phyloP scores from a whole-genome alignment of 2,113 vertebrate species.

The Pyxicephalus adspersus region DNA sequence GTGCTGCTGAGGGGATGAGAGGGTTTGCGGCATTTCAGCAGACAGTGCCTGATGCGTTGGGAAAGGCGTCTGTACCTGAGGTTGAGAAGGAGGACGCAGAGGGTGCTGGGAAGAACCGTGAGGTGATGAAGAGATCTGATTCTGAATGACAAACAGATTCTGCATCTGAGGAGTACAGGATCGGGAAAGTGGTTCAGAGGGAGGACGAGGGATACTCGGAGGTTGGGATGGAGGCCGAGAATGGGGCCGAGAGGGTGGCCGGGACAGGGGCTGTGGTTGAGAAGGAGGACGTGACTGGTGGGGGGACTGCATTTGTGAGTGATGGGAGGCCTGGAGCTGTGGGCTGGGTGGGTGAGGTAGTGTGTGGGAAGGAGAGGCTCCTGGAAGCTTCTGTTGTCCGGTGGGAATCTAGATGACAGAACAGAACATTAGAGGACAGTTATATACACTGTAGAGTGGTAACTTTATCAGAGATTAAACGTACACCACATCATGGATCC shows the following conservation, averaged over 20 bases:
- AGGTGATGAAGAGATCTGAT: slow-evolving; percentile 77
- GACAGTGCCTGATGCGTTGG: slow-evolving; percentile 59
- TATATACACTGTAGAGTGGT: too few species aligned
- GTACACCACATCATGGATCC: background rate
- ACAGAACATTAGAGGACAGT: background rate
- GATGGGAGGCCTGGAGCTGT: slow-evolving; percentile 79
- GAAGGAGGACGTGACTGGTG: slow-evolving; percentile 80
- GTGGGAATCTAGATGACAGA: slow-evolving; percentile 76
- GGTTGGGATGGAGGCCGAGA: slow-evolving; percentile 67
- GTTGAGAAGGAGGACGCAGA: slow-evolving; percentile 66
- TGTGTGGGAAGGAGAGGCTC: slow-evolving; percentile 76
- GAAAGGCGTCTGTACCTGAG: slow-evolving; percentile 67
- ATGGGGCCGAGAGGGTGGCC: slow-evolving; percentile 66
- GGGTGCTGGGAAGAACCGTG: slow-evolving; percentile 61
- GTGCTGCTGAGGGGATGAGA: slow-evolving; percentile 50
- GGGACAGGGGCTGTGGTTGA: slow-evolving; percentile 75
- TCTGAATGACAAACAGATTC: slow-evolving; percentile 82
- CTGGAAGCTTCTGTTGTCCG: slow-evolving; percentile 81
- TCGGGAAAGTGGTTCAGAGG: slow-evolving; percentile 72
- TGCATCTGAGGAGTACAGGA: slow-evolving; percentile 78
- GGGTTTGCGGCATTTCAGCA: slow-evolving; percentile 51
- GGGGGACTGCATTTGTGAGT: slow-evolving; percentile 69
- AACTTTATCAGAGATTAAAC: background rate
- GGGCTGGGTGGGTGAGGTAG: slow-evolving; percentile 79
- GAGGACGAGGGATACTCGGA: slow-evolving; percentile 65